Base-by-base conservation (phyloP, 2,797 vertebrate genomes). In the Bradypus variegatus region DNA sequence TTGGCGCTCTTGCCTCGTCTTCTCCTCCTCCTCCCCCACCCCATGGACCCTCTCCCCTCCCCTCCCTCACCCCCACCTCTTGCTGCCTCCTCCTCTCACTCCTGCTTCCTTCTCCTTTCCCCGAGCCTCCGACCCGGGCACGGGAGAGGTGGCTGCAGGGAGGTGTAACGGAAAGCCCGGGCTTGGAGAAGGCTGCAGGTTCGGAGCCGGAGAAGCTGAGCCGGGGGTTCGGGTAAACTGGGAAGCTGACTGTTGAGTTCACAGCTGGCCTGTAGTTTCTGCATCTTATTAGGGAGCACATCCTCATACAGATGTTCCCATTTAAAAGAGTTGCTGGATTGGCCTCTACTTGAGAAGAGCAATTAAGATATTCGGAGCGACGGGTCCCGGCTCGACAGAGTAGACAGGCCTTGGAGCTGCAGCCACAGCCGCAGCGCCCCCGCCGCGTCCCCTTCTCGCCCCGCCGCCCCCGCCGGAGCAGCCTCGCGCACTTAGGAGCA, bases 131-230 rank as follows among this genome's bases (percentile, higher is more conserved):
- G 31, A 87, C 91, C 7, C 79, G 92, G 82, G 64, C 73, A 13
- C 15, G 88, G 33, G 65, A 25, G 69, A 13, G 88, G 82, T 53
- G 88, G 92, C 90, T 67, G 91, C 81, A 25, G 64, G 85, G 82
- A 94, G 91, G 94, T 90, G 88, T 93, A 78, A 36, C 95, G 58
- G 90, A 80, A 78, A 94, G 92, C 91, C 86, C 70, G 55, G 84
- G 77, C 62, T n/a, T 8, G 76, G 92, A 55, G 41, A 36, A 48
- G 83, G 78, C 88, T 88, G 75, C 70, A 36, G 83, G 50, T 60
- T 38, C 67, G 4, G 77, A 50, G 90, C 36, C 29, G 8, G 93
- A 85, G 31, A 86, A 94, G 70, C 89, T 13, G 89, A 33, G 82
- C 91, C 48, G 62, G 18, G n/a, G 36, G 23, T 94, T 64, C 78